Conservation (phyloP, 2,888 invertebrate species). For the Melitaea athalia region DNA sequence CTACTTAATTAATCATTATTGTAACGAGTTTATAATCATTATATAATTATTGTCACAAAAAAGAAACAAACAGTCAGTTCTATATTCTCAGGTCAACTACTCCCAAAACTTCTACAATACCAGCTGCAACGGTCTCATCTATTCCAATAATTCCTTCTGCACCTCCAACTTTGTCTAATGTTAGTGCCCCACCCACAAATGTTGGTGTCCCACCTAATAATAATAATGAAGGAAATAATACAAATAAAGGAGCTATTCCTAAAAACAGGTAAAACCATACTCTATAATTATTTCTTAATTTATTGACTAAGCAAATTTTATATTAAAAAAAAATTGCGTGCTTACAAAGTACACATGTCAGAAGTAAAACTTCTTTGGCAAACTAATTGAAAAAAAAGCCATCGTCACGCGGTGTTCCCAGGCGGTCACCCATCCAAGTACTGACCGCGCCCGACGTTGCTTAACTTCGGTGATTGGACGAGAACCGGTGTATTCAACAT, state of each 20-base stretch:
- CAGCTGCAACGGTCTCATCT: background rate
- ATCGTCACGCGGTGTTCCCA: conserved; percentile 60
- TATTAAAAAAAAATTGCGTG: no score
- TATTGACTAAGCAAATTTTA: no score
- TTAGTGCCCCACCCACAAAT: no score
- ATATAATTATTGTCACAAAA: background rate
- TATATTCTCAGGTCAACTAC: background rate
- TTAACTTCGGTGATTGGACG: conserved; percentile 79
- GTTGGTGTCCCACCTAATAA: background rate
- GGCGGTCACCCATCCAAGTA: conserved; percentile 73
- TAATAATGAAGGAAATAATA: background rate
- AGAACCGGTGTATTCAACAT: conserved; percentile 77
- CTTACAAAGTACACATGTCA: no score
- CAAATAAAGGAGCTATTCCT: conserved; percentile 14
- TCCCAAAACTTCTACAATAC: background rate
- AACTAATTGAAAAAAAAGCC: no score
- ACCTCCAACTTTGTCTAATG: background rate
- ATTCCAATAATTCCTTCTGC: background rate
- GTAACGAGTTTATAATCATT: no score
- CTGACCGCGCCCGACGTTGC: conserved; percentile 75
- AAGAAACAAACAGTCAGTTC: background rate
- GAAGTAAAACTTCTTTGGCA: no score
- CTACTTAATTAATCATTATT: no score
- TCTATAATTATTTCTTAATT: no score
- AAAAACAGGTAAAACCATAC: conserved; percentile 12